A percentile compares a stretch with the other conserved stretches of the same genome.
Evolutionary conservation across 2,113 vertebrate species (phyloP).

Genomic region (Hylia prasina): DNA sequence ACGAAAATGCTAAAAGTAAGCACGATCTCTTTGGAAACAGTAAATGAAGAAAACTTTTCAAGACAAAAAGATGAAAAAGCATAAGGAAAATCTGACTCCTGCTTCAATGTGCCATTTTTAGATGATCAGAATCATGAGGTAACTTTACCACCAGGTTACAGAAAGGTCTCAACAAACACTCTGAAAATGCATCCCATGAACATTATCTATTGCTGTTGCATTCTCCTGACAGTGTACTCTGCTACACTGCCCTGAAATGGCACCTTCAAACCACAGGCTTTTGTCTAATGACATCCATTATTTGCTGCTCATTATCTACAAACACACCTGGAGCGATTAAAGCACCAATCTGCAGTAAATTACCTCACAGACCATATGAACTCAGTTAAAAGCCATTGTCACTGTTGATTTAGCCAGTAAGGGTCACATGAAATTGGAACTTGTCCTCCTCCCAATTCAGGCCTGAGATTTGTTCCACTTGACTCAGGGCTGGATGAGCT

Average conservation of each 20-base stretch:
- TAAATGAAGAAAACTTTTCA: neutral
- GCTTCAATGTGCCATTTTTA: neutral
- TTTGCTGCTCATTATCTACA: conserved; percentile 5
- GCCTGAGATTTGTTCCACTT: fast-evolving
- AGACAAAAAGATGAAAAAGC: neutral
- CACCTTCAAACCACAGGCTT: neutral
- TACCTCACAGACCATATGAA: neutral
- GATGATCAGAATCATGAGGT: neutral
- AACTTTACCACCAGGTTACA: neutral
- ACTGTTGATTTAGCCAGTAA: neutral
- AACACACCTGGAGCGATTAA: conserved; percentile 7
- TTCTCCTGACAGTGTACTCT: neutral
- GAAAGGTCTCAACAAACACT: neutral
- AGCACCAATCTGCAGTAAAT: neutral
- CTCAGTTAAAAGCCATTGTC: neutral
- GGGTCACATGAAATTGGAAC: neutral
- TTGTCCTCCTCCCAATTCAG: neutral
- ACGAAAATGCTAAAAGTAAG: neutral
- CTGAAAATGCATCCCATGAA: neutral
- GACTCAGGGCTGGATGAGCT: neutral
- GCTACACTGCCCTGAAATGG: neutral
- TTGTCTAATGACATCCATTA: neutral
- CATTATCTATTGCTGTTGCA: neutral
- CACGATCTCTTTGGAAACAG: neutral
- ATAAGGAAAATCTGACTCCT: neutral